Base-by-base conservation (phyloP, 2,797 vertebrate species). In the Sebastes paucispinis region DNA sequence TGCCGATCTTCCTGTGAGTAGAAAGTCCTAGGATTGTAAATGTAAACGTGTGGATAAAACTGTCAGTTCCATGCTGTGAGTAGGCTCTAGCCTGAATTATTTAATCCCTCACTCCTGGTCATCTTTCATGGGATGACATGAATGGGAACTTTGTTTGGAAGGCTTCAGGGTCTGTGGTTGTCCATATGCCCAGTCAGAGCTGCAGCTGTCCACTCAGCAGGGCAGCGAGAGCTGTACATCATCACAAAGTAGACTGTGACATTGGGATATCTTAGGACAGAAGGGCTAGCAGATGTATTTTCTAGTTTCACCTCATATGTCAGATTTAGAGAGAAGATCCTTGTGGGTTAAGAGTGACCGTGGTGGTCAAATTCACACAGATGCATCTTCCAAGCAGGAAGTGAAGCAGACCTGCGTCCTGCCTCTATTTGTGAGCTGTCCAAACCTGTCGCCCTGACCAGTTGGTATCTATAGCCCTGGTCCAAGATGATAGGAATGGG, bases 381-480 rank as follows among this genome's bases (percentile, higher is more conserved):
- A 77, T 29, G 16, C 70, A 54, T 69, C 66, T 84, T 69, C 66
- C 24, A 43, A 71, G 68, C 70, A 86, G 85, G 84, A 87, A 76
- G 81, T 79, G 65, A 77, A 62, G 71, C 27, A 2, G 6, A n/a
- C 47, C 47, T 43, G 72, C 10, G 62, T 77, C 77, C 63, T 79
- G 34, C 87, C 85, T 88, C 83, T 92, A 88, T 94, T 93, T 92
- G 86, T 79, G 79, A 55, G 22, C 27, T 80, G 77, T 73, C 87
- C 87, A 88, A 88, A 91, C 77, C 74, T 52, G 62, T 74, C 75
- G 71, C 82, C 82, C 66, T 90, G 92, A 94, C 92, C 88, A 81
- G 72, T 43, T 81, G 83, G 86, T 95, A 95, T 95, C 91, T 95
- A 93, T 95, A 95, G 91, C 81, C 18, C 62, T 75, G 60, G 90